phyloP scores from a whole-genome alignment of 2,113 vertebrate genomes.

The Pampusana beccarii region DNA sequence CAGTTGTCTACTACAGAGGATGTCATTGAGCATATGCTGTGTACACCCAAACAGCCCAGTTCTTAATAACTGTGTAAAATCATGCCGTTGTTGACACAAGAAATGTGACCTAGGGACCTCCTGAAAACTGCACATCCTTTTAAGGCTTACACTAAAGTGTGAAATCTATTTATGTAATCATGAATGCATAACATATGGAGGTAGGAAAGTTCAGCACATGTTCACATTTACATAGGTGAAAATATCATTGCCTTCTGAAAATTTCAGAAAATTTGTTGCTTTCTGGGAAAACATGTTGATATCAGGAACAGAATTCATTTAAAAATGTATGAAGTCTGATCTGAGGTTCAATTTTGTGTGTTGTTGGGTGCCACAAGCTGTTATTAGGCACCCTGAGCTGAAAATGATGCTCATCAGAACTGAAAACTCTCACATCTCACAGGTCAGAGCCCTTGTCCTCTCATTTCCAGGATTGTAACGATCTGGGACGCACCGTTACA shows the following conservation, averaged over 20 bases:
- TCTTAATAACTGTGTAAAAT: not conserved
- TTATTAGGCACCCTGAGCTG: not conserved
- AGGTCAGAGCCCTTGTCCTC: not conserved
- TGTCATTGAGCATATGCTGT: not conserved
- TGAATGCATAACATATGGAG: not conserved
- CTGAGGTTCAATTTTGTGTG: not conserved
- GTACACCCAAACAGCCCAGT: not conserved
- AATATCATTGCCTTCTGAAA: not conserved
- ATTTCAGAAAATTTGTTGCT: not conserved
- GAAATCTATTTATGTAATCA: not conserved
- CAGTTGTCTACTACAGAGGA: rapidly evolving
- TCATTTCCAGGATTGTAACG: not conserved
- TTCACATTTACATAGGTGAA: not conserved
- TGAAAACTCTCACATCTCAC: not conserved
- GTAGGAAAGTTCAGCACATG: not conserved
- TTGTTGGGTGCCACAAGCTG: not conserved
- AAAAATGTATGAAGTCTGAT: not conserved
- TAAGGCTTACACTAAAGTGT: not conserved
- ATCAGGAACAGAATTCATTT: not conserved
- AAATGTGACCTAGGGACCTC: not conserved
- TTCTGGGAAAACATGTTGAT: not conserved
- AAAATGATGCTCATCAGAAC: not conserved
- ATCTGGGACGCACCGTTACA: not conserved
- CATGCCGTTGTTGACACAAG: not conserved
- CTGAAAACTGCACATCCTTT: not conserved